These are phyloP conservation scores for Hypena proboscidalis DNA, from an alignment of 2,888 invertebrate species.

Conservation along the genomic window DNA sequence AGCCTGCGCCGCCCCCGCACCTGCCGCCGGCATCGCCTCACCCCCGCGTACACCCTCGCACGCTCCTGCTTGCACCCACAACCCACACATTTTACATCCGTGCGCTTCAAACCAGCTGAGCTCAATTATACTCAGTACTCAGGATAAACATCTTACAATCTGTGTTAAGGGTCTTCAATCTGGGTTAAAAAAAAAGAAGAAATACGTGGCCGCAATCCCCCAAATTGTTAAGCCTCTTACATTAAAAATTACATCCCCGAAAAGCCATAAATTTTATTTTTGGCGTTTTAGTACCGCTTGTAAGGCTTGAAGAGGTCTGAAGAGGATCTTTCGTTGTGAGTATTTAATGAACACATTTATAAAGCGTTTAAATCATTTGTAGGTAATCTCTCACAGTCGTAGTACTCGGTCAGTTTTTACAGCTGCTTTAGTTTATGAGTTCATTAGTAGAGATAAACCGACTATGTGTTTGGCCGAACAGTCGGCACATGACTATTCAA, in stretches of 20 bases:
- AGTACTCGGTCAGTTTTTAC: too few relatives aligned
- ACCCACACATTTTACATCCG: slow-evolving; percentile 47
- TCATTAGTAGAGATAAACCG: too few relatives aligned
- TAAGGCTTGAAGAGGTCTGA: slow-evolving; percentile 14
- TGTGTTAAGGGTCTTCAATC: slow-evolving; percentile 6
- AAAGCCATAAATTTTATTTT: slow-evolving; percentile 26
- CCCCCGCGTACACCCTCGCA: slow-evolving; percentile 22
- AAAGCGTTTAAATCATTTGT: background rate
- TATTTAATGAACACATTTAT: slow-evolving; percentile 1
- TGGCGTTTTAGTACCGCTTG: slow-evolving; percentile 11
- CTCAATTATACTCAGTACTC: slow-evolving; percentile 41
- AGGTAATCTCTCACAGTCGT: too few relatives aligned
- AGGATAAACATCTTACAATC: slow-evolving; percentile 19
- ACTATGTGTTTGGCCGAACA: too few relatives aligned
- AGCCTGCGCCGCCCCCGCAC: slow-evolving; percentile 45
- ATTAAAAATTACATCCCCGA: slow-evolving; percentile 25
- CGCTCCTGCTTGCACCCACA: slow-evolving; percentile 24
- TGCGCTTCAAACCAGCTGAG: slow-evolving; percentile 50
- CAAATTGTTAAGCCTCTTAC: slow-evolving; percentile 13
- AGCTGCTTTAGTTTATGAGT: too few relatives aligned
- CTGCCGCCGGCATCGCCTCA: slow-evolving; percentile 32
- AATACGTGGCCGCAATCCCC: slow-evolving; percentile 2
- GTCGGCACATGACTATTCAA: too few relatives aligned
- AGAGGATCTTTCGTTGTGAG: slow-evolving; percentile 9
- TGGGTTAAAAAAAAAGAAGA: slow-evolving; percentile 16